These are phyloP conservation scores for Rhaphigaster nebulosa DNA, from an alignment of 2,888 invertebrate species.

Conservation along the genomic window DNA sequence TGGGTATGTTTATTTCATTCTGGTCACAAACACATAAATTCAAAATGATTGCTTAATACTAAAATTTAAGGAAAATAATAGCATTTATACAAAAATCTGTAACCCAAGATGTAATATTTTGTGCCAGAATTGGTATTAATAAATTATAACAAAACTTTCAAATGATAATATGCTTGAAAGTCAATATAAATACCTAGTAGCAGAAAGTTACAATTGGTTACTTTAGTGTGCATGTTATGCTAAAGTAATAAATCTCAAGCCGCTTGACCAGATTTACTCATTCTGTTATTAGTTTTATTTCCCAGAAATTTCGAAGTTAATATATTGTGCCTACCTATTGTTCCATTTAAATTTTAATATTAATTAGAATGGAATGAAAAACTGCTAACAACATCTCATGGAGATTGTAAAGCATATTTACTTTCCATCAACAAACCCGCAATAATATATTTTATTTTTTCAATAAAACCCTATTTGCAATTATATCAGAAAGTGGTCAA, in stretches of 20 bases:
- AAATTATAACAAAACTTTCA: background rate
- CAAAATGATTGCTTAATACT: background rate
- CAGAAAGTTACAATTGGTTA: background rate
- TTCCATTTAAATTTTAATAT: background rate
- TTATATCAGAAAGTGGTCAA: background rate
- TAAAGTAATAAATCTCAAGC: background rate
- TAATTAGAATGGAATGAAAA: background rate
- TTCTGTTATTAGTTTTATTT: too few relatives aligned
- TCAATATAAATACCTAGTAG: background rate
- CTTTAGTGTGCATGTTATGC: background rate
- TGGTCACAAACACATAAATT: background rate
- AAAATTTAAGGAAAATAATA: background rate
- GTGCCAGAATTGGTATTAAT: background rate
- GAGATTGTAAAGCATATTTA: background rate
- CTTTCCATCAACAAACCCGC: background rate
- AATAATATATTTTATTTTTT: background rate
- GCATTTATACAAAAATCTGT: background rate
- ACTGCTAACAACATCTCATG: too few relatives aligned
- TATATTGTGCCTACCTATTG: background rate
- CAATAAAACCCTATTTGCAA: too few relatives aligned
- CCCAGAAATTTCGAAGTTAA: background rate
- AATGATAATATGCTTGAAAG: too few relatives aligned
- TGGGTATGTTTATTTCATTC: background rate
- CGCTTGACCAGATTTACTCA: too few relatives aligned
- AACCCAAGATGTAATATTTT: background rate